phyloP scores from a whole-genome alignment of 2,113 vertebrate genomes.

The Paradisaea rubra region DNA sequence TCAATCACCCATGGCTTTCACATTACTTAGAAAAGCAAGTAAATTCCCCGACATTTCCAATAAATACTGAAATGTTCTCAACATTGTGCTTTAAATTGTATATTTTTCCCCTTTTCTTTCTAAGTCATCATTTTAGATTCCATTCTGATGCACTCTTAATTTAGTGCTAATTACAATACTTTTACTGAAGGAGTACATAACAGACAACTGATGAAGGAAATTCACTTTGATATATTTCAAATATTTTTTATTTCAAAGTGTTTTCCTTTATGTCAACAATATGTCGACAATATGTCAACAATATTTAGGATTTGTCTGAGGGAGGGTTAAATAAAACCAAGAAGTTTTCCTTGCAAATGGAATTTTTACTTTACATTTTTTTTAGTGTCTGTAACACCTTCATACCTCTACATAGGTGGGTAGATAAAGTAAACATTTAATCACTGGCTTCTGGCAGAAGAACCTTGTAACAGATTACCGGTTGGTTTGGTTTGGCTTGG shows the following conservation, averaged over 20 bases:
- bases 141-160: neutral
- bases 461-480: neutral
- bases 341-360: neutral
- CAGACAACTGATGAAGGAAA: neutral
- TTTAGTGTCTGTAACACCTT: neutral
- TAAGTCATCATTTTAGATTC: neutral
- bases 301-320: neutral
- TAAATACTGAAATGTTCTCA: neutral
- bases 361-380: neutral
- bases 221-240: neutral
- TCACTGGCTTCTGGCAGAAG: neutral
- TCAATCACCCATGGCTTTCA: neutral
- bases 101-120: neutral
- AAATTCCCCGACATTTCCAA: neutral
- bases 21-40: neutral
- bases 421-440: neutral
- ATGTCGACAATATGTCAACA: neutral
- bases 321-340: neutral
- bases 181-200: neutral
- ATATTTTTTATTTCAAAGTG: neutral
- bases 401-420: rapidly evolving
- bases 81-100: neutral
- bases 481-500: neutral
- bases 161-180: neutral
- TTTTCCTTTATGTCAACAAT: neutral